Evolutionary conservation across 2,888 invertebrate genomes (phyloP), one percentile per base, ranked within the genome.

Genomic region (Mythimna ferrago): DNA sequence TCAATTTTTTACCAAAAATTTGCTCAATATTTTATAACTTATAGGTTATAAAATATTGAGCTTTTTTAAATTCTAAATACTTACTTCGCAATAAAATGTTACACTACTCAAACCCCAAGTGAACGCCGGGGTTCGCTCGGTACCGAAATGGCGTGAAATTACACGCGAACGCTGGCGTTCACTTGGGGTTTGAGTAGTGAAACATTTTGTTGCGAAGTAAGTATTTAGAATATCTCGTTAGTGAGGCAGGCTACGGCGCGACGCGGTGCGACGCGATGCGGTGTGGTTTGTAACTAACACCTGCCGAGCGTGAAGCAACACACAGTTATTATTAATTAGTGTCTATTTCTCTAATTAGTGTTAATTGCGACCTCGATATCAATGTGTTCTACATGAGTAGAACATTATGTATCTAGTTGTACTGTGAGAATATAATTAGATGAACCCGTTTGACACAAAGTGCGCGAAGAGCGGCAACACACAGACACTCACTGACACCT

Each of bases 291-390:
- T n/a, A 6, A 32, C 64, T 53, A n/a, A n/a, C 51, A 35, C 35
- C n/a, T 64, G n/a, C 51, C 5, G 51, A 32, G 51, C n/a, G 7
- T 10, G 6, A 35, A n/a, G 32, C 14, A 2, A 9, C 2, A 58
- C 32, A 16, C 6, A 26, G 66, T 21, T 35, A 44, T 58, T 10
- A 48, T 32, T 21, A 58, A 58, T 58, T 48, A 67, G 58, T 21
- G 38, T 53, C 21, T 14, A 41, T 61, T 53, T 68, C 2, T 53
- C 14, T 57, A 68, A 61, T 61, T 26, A 35, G 38, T 11, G 35
- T 26, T 53, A 61, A 51, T 68, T 53, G 53, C 38, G 26, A 68
- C 19, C 51, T 53, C 66, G 48, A 21, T 38, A 38, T 21, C 68
- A 14, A 19, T n/a, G 2, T 19, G 14, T 21, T 7, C 44, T 32